These are phyloP conservation scores for Orestias chungarensis DNA, from an alignment of 2,797 vertebrate genomes.

Conservation along the genomic window DNA sequence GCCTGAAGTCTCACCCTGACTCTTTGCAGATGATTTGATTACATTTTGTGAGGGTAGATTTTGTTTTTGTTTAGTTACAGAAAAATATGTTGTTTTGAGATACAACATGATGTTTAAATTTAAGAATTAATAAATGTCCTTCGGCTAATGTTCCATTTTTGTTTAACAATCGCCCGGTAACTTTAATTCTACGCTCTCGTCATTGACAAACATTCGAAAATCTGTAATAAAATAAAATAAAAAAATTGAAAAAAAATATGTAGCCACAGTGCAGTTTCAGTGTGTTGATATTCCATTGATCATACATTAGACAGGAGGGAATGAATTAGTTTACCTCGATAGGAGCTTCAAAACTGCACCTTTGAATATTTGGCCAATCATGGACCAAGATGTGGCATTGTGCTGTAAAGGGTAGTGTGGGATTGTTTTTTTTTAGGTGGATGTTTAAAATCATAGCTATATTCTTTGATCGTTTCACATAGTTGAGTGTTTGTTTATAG, in stretches of 20 bases:
- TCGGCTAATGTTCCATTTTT: not conserved
- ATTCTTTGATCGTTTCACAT: not conserved
- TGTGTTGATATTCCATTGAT: not conserved
- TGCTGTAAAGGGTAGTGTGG: not conserved
- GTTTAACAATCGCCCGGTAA: not conserved
- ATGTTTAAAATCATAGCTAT: not conserved
- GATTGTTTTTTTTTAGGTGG: not conserved
- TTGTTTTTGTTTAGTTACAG: constrained; percentile 15
- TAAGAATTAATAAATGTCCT: not conserved
- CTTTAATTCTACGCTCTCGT: not conserved
- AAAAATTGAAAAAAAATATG: too few species aligned
- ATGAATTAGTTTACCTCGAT: not conserved
- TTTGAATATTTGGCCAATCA: not conserved
- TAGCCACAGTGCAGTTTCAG: not conserved
- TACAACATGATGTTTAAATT: too few species aligned
- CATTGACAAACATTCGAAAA: not conserved
- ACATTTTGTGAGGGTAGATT: constrained; percentile 21
- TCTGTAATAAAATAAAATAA: not conserved
- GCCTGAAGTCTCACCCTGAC: constrained; percentile 19
- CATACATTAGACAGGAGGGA: not conserved
- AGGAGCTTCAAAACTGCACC: not conserved
- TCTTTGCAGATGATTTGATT: constrained; percentile 26
- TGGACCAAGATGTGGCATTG: constrained; percentile 3
- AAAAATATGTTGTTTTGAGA: not conserved
- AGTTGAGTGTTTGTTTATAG: not conserved